A percentile compares a stretch with the other conserved stretches of the same genome.
These are phyloP conservation scores for Chaetops frenatus DNA, from an alignment of 2,113 vertebrate species.

Conservation along the genomic window DNA sequence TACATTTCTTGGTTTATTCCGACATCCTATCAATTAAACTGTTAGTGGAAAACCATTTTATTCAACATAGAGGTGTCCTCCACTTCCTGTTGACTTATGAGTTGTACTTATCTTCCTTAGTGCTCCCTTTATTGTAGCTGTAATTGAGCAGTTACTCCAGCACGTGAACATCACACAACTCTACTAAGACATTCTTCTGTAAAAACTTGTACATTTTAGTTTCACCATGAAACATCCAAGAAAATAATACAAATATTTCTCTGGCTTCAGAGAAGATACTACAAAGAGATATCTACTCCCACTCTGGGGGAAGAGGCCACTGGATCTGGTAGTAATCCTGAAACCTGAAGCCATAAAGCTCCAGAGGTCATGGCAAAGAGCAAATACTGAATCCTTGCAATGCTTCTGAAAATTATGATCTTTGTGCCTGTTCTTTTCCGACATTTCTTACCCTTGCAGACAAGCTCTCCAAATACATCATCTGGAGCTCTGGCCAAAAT, in stretches of 20 bases:
- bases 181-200: neutral
- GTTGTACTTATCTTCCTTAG: neutral
- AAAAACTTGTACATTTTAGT: neutral
- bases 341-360: neutral
- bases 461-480: neutral
- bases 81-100: neutral
- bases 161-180: neutral
- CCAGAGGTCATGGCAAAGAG: neutral
- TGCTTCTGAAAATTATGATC: neutral
- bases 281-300: neutral
- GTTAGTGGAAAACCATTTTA: neutral
- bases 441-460: neutral
- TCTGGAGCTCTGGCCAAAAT: neutral
- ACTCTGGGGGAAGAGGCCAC: neutral
- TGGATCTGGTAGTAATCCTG: neutral
- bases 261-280: neutral
- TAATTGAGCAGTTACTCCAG: neutral
- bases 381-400: neutral
- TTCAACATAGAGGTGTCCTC: neutral
- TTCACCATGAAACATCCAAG: neutral
- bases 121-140: neutral
- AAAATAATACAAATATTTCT: neutral
- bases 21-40: neutral
- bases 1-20: neutral
- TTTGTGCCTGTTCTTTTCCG: neutral